These are phyloP conservation scores for Periophthalmodon schlosseri DNA, from an alignment of 2,113 vertebrate genomes.

Conservation along the genomic window DNA sequence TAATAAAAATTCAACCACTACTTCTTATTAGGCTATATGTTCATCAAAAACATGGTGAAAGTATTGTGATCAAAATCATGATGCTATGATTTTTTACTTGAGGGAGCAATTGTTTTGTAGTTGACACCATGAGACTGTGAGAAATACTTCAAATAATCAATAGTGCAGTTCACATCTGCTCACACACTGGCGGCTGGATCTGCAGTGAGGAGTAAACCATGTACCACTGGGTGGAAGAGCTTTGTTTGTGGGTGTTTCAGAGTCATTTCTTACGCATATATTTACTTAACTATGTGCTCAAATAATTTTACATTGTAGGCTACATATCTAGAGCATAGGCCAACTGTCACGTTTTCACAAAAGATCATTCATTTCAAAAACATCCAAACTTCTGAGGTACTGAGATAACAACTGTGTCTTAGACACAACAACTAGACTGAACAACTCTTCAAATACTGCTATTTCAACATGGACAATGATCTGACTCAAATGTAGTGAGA, in stretches of 20 bases:
- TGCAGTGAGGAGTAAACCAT: slow-evolving; percentile 2
- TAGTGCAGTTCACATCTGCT: slow-evolving; percentile 37
- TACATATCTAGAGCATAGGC: too few relatives aligned
- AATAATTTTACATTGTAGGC: too few relatives aligned
- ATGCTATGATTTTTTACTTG: neutral
- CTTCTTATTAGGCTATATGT: neutral
- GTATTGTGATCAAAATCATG: neutral
- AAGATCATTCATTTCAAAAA: neutral
- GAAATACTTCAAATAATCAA: slow-evolving; percentile 56
- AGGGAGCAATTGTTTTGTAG: slow-evolving; percentile 10
- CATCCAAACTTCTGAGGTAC: neutral
- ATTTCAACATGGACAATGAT: neutral
- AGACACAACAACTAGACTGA: too few relatives aligned
- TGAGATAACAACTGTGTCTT: neutral
- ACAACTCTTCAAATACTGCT: neutral
- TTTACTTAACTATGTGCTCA: neutral
- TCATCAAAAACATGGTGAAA: neutral
- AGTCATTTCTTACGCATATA: neutral
- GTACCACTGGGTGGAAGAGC: neutral
- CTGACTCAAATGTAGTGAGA: neutral
- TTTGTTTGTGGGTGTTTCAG: neutral
- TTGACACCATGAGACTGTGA: slow-evolving; percentile 8
- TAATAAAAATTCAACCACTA: too few relatives aligned
- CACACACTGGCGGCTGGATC: slow-evolving; percentile 19
- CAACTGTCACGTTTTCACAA: neutral